Base-by-base conservation (phyloP, 30 jellyfish, hydroid and myxozoan species). In the Clytia hemisphaerica region DNA sequence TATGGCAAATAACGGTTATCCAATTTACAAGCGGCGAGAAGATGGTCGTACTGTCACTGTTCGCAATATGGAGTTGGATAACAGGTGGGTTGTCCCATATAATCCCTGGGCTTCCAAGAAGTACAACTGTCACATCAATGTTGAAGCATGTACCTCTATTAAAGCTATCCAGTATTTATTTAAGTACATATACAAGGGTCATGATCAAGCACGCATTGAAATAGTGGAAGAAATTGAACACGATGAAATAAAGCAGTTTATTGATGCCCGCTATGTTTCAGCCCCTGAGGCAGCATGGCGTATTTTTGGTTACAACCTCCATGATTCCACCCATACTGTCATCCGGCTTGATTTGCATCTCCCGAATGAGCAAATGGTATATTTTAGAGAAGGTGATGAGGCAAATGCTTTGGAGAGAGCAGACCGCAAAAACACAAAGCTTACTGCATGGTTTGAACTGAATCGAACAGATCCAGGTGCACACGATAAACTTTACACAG, bases 241-340 rank as follows among this genome's bases (percentile, higher is more conserved):
- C n/a, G n/a, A n/a, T n/a, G n/a, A n/a, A n/a, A n/a, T n/a, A n/a
- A n/a, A n/a, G n/a, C n/a, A n/a, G n/a, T n/a, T n/a, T n/a, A n/a
- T n/a, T 45, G 59, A 32, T 54, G 83, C 87, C 15, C 2, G 93
- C 28, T 79, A 79, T 45, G 76, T 79, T 2, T 22, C 82, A 31
- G 71, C 81, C 10, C 87, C 48, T n/a, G 93, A 79, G 50, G 87
- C 93, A 57, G 42, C 57, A 22, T 69, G 93, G 93, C 37, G 82
- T 26, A 7, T 79, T 15, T 71, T 54, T 21, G 65, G 60, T 25
- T 72, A 28, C 50, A 61, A 6, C 28, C 12, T 75, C 12, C 83
- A 71, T 44, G 68, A 51, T 21, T 35, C 34, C 12, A 44, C 9
- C 21, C 91, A 84, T 18, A 44, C 77, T 7, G 81, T 73, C 45